Evolutionary conservation across 2,797 vertebrate genomes (phyloP), one percentile per base, ranked within the genome.

Genomic region (Macropodus opercularis): DNA sequence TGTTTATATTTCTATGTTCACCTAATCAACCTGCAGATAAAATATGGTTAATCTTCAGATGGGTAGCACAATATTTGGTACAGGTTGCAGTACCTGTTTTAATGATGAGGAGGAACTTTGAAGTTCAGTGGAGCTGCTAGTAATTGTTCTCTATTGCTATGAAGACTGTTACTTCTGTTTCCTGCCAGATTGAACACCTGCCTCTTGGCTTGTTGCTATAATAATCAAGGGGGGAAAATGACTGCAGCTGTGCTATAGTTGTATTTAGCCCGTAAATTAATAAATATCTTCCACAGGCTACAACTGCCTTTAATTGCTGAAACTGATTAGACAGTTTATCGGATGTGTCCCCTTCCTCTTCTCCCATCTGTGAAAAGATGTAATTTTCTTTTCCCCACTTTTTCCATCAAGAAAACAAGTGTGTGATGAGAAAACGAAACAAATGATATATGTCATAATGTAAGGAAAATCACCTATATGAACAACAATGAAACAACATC

Each of bases 171-270:
- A 58, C 51, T 75, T 78, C 60, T 65, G 56, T 72, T 84, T 52
- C 32, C 69, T 83, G 86, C 76, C 74, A 84, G 43, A 70, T 60
- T 23, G 73, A 85, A 87, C 87, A 88, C 85, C 89, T 87, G 84
- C 76, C 69, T 77, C 19, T 72, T 73, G 69, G 75, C 63, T 74
- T 71, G 77, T 77, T 85, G 80, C 64, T 77, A 27, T 67, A 75
- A 82, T 80, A 78, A 88, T 62, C 40, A 56, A 49, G 50, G 26
- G 13, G 11, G 5, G 5, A 35, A 39, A 34, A 31, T 38, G n/a
- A 32, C 51, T 71, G 64, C 83, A 89, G 84, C 78, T 87, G 81
- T 72, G 66, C 69, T 70, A 51, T 57, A 69, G 41, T 67, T 74
- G 75, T 72, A 82, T 85, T 79, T 78, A 81, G 57, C 69, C 60